Base-by-base conservation (phyloP, 2,797 vertebrate genomes). In the Schizopygopsis pylzovi region DNA sequence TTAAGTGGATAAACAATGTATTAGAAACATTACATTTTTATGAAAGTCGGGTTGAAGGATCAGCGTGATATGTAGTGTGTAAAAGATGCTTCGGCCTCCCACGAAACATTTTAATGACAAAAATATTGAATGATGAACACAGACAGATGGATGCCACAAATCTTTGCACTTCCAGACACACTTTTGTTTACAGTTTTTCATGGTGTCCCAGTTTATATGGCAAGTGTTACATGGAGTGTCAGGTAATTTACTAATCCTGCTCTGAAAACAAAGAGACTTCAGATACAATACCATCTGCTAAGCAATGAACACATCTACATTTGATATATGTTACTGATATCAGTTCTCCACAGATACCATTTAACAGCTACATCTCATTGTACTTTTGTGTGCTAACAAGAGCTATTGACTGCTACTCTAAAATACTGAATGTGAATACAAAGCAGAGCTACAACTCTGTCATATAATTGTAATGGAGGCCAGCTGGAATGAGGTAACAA, bases 271-370 rank as follows among this genome's bases (percentile, higher is more conserved):
- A 63, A 79, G 59, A 33, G 3, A 56, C 59, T 52, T 45, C 25
- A 79, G 81, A 83, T 77, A 84, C 65, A 82, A 87, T 45, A 52
- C 83, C 75, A 85, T 85, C 83, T 82, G 81, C 56, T 45, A 71
- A 52, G 9, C 65, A 59, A 33, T 33, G 43, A 79, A 71, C 56
- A 84, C 54, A 68, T 56, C 77, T 86, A 79, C 41, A 61, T 76
- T 68, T 79, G 22, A 79, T 47, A 83, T 86, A 72, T 68, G 41
- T 75, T 59, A 63, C 54, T 39, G 47, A 43, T 56, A 67, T 81
- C 65, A 84, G 28, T 59, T 81, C 54, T n/a, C 18, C 49, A 65
- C 49, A 76, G 13, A 61, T 33, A 49, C 72, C 43, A 78, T 56
- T 56, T 65, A 75, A 37, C 43, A 79, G 39, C 25, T 22, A 72